Percentiles rank a stretch among this genome's conserved stretches.
These are phyloP conservation scores for Phania funesta DNA, from an alignment of 2,888 invertebrate genomes.

Conservation along the genomic window DNA sequence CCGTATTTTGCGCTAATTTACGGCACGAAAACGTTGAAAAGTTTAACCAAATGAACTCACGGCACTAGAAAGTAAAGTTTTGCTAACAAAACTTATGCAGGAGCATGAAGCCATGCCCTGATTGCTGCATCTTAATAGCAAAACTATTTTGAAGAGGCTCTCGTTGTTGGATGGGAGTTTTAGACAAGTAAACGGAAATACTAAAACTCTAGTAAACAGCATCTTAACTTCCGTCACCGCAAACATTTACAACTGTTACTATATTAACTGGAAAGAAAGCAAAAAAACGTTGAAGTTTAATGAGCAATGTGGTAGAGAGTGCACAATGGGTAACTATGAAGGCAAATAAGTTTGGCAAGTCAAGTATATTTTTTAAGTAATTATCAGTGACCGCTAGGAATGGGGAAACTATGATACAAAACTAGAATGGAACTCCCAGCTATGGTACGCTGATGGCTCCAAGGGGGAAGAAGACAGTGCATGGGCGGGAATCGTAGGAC, in stretches of 20 bases:
- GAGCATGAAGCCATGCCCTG: conserved; percentile 14
- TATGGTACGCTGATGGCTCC: too few species aligned
- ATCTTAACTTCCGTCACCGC: conserved; percentile 53
- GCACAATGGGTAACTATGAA: conserved; percentile 17
- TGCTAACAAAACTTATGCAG: neutral
- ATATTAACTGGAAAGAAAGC: neutral
- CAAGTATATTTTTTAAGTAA: too few species aligned
- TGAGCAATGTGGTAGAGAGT: conserved; percentile 6
- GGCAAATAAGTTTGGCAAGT: neutral
- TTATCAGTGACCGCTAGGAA: too few species aligned
- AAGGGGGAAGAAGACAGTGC: too few species aligned
- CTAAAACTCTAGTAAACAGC: conserved; percentile 61
- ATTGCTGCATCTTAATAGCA: conserved; percentile 19
- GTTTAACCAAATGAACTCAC: conserved; percentile 47
- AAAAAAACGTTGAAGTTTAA: conserved; percentile 17
- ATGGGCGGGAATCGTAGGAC: too few species aligned
- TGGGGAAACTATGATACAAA: too few species aligned
- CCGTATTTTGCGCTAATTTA: conserved; percentile 57
- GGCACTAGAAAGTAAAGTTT: conserved; percentile 33
- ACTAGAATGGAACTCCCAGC: too few species aligned
- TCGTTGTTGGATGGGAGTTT: conserved; percentile 27
- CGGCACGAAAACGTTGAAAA: conserved; percentile 35
- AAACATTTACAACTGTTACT: conserved; percentile 37
- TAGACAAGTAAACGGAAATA: conserved; percentile 64
- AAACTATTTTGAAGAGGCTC: conserved; percentile 41